A percentile compares a stretch with the other conserved stretches of the same genome.
These are phyloP conservation scores for Peromyscus aztecus DNA, from an alignment of 2,797 vertebrate species.

Conservation along the genomic window DNA sequence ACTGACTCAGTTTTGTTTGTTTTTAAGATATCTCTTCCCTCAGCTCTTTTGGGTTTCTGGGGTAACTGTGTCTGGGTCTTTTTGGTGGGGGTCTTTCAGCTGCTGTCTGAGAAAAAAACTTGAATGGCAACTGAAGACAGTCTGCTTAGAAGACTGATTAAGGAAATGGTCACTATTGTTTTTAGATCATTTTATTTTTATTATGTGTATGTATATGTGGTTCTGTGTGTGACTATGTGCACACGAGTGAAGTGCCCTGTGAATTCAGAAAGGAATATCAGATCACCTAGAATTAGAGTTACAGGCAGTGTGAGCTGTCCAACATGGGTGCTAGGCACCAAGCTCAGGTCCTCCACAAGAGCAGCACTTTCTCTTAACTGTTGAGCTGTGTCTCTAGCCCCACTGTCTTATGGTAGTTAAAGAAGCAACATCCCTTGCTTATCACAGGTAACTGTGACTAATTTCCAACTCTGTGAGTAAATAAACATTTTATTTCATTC, in stretches of 20 bases:
- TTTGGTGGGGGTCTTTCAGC: no score
- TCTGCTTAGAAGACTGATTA: neutral
- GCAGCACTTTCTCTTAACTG: neutral
- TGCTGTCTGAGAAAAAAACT: neutral
- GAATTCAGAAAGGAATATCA: neutral
- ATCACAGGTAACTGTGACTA: neutral
- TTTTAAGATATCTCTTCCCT: no score
- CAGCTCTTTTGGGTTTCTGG: no score
- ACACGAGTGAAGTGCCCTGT: neutral
- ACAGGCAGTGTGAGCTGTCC: neutral
- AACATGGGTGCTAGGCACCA: neutral
- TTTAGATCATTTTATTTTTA: neutral
- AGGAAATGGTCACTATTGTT: neutral
- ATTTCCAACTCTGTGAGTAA: neutral
- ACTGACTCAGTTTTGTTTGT: no score
- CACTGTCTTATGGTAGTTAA: neutral
- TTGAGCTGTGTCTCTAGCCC: neutral
- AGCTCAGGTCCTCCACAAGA: neutral
- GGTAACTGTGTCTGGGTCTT: no score
- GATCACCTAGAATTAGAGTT: neutral
- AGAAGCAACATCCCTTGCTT: neutral
- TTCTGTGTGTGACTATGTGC: neutral
- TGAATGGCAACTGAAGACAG: neutral
- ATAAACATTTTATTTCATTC: constrained; percentile 15
- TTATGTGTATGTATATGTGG: neutral